Evolutionary conservation across 2,113 vertebrate genomes (phyloP).

Genomic region (Kryptolebias marmoratus): DNA sequence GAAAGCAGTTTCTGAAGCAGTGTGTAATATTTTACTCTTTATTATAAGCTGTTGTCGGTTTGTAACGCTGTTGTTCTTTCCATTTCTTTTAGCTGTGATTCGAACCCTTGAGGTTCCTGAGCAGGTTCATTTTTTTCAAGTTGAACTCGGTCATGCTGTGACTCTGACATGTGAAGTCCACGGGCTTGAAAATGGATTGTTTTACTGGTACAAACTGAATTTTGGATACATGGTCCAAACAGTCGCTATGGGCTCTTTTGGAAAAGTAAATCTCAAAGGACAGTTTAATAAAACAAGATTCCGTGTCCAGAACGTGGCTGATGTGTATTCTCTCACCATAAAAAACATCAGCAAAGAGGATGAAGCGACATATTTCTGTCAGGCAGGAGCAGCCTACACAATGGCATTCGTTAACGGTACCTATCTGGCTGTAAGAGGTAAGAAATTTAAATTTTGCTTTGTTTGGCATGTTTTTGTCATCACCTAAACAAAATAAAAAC

Average conservation of each 20-base stretch:
- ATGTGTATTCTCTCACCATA: slow-evolving; percentile 10
- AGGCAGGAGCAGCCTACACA: background rate
- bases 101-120: background rate
- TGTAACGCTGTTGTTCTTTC: background rate
- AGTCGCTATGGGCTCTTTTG: background rate
- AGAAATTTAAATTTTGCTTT: background rate
- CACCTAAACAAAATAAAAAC: background rate
- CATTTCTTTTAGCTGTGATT: slow-evolving; percentile 38
- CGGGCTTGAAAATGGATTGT: rapidly evolving
- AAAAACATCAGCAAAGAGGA: slow-evolving; percentile 54
- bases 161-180: slow-evolving; percentile 21
- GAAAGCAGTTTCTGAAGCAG: background rate
- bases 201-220: slow-evolving; percentile 48
- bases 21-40: background rate
- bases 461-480: background rate
- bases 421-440: slow-evolving; percentile 56
- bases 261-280: rapidly evolving
- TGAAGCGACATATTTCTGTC: slow-evolving; percentile 61
- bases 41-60: background rate
- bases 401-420: background rate
- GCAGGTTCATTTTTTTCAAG: slow-evolving; percentile 16
- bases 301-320: rapidly evolving
- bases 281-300: slow-evolving; percentile 24
- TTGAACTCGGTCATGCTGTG: slow-evolving; percentile 25
- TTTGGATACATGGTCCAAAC: slow-evolving; percentile 38